Conservation (phyloP, 2,797 vertebrate species). For the Pangasius djambal region DNA sequence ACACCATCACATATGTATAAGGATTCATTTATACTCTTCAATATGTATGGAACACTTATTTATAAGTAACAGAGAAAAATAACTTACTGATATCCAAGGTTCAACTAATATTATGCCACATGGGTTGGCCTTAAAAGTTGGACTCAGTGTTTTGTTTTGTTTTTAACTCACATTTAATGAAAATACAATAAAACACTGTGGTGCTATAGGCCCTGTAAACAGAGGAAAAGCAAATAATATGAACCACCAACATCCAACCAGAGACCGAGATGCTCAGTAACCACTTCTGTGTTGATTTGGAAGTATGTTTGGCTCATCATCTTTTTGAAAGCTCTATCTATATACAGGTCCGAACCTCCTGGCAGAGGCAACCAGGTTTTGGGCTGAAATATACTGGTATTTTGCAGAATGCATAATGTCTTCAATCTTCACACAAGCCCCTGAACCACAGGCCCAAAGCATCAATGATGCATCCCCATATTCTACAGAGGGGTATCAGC, state of each 20-base stretch:
- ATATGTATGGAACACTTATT: background rate
- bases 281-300: background rate
- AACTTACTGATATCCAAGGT: background rate
- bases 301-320: background rate
- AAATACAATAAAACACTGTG: background rate
- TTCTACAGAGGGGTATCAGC: background rate
- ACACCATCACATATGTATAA: background rate
- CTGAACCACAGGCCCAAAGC: background rate
- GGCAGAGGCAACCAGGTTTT: background rate
- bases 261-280: background rate
- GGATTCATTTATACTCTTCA: background rate
- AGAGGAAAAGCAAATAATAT: background rate
- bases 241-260: background rate
- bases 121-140: background rate
- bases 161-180: background rate
- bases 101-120: background rate
- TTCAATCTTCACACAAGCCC: background rate
- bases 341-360: background rate
- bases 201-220: background rate
- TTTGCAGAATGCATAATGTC: background rate
- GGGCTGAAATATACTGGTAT: background rate
- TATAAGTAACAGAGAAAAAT: background rate
- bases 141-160: background rate
- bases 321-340: background rate
- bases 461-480: background rate